Conservation (phyloP, 2,797 vertebrate species). For the Anguilla marmorata region DNA sequence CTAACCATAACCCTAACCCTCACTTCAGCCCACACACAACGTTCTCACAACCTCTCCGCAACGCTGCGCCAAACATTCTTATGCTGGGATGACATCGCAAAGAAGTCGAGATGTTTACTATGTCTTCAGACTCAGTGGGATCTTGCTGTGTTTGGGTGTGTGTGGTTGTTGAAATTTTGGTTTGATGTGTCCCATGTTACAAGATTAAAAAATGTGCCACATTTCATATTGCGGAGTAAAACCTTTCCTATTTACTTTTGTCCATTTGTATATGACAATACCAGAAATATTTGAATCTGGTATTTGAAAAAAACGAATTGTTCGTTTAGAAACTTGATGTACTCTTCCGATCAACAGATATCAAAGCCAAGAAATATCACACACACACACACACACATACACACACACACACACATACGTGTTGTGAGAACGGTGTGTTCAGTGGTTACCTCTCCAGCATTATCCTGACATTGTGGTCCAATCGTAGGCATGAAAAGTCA, state of each 20-base stretch:
- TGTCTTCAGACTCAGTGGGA: neutral
- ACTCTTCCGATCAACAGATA: neutral
- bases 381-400: neutral
- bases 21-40: neutral
- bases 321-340: neutral
- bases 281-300: neutral
- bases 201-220: neutral
- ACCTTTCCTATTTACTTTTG: neutral
- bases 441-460: neutral
- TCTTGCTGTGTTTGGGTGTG: neutral
- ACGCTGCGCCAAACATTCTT: neutral
- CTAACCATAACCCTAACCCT: neutral
- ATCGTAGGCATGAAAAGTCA: slow-evolving; percentile 15
- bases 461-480: neutral
- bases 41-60: neutral
- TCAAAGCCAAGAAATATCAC: neutral
- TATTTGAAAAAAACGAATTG: neutral
- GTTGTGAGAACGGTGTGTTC: neutral
- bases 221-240: neutral
- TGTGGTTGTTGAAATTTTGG: neutral
- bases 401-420: neutral
- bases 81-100: neutral
- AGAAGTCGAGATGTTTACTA: neutral
- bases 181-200: neutral
- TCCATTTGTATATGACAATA: neutral